These are phyloP conservation scores for Xiphorhynchus erythropygius DNA, from an alignment of 2,797 vertebrate genomes.

Conservation along the genomic window DNA sequence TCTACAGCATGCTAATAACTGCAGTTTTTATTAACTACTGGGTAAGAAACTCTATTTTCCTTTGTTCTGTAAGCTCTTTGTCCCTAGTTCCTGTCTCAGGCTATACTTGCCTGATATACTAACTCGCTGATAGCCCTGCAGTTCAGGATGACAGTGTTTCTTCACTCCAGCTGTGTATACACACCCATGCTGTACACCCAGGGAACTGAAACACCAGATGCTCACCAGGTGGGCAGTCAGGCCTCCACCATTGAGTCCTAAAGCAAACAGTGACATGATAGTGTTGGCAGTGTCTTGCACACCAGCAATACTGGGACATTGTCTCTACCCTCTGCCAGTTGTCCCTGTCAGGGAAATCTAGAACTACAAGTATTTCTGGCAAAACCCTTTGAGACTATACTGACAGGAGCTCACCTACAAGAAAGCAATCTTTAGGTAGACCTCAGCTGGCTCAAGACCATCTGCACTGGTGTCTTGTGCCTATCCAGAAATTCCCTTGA, in stretches of 20 bases:
- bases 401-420: background rate
- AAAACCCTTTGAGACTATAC: background rate
- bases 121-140: background rate
- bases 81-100: background rate
- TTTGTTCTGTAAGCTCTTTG: background rate
- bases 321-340: background rate
- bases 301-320: background rate
- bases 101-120: background rate
- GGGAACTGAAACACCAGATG: background rate
- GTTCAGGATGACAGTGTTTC: background rate
- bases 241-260: background rate
- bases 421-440: background rate
- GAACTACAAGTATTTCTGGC: background rate
- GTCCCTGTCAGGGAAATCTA: background rate
- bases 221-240: background rate
- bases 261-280: background rate
- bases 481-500: background rate
- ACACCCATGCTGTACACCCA: background rate
- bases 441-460: background rate
- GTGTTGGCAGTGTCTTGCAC: background rate
- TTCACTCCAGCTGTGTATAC: background rate
- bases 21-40: slow-evolving; percentile 60
- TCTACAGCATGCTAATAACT: slow-evolving; percentile 75
- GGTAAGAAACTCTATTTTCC: slow-evolving; percentile 72
- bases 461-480: background rate